Base-by-base conservation (phyloP, 2,797 vertebrate species). In the Hephaestus fuliginosus region DNA sequence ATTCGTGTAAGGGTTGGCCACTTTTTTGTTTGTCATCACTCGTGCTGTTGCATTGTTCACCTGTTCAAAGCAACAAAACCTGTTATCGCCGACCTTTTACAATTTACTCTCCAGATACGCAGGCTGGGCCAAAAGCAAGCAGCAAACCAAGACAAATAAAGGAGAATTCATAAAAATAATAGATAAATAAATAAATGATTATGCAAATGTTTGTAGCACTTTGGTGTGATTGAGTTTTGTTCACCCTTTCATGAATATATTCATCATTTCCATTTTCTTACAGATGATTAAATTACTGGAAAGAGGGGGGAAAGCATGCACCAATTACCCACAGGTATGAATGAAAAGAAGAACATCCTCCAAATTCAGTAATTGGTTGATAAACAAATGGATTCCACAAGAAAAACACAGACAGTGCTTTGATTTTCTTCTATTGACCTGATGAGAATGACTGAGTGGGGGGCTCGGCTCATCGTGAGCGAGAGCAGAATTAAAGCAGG, bases 21-120 rank as follows among this genome's bases (percentile, higher is more conserved):
- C 95, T 88, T 99, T 99, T 94, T 99, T 99, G 95, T 99, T 99
- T 62, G 98, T 99, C 98, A 99, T 99, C 92, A 99, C 97, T 25
- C 98, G 94, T 85, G 98, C 98, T 0, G 98, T 99, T 88, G 98
- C 98, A 0, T 99, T 99, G 92, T 99, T 99, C 86, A 99, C 98
- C 98, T 99, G 96, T 85, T 80, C 28, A 65, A 70, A 82, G 69
- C 77, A 60, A 83, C 14, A 81, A 10, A 69, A 84, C 17, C 11
- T 1, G 64, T 67, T 57, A 74, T 65, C 65, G 62, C 73, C 33
- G 11, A 73, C 39, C 55, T 51, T 39, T 53, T 52, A 62, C 44
- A 39, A 33, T 33, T 18, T n/a, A 74, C 20, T 5, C 4, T 25
- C n/a, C 20, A 61, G 0, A 48, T 7, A 51, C 79, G 39, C 51